Base-by-base conservation (phyloP, 23 tunicate species). In the Pegea sp. region DNA sequence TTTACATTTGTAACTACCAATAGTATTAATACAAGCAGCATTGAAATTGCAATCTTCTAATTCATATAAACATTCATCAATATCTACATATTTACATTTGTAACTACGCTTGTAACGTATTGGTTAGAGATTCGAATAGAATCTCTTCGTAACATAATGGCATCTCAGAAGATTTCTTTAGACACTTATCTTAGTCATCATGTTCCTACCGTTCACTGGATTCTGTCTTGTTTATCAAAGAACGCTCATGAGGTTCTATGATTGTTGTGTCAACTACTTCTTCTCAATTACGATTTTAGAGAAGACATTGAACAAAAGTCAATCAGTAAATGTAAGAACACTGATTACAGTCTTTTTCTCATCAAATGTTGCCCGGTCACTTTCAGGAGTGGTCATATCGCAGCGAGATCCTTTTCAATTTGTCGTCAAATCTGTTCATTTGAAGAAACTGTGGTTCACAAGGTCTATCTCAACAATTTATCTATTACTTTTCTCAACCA, bases 131-230 rank as follows among this genome's bases (percentile, higher is more conserved):
- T 79, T 21, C 74, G 73, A 59, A 84, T 72, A 13, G 57, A 66
- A 21, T 72, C 95, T 29, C 71, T 84, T 7, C 95, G 69, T 44
- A 84, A 84, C 62, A 38, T 67, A n/a, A 63, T 84, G 64, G 76
- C 95, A 3, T 24, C 42, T 30, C 95, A 84, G 60, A 84, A 84
- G 59, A 4, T 84, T 23, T 69, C 59, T 72, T 68, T 84, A 72
- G 58, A 57, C 2, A 58, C 66, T 23, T 84, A 84, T 42, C 64
- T 84, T 7, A 28, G 76, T 33, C 50, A 49, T 24, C 69, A 56
- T 64, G 59, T 43, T 4, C 95, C 95, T 0, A 84, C 81, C 21
- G 58, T 84, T 56, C 69, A 68, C 29, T 84, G 95, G 95, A 84
- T 84, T 58, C 31, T 84, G 30, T 72, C 95, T 21, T 73, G 86